These are phyloP conservation scores for Taeniopygia guttata DNA, from an alignment of 2,797 vertebrate species.

Conservation along the genomic window DNA sequence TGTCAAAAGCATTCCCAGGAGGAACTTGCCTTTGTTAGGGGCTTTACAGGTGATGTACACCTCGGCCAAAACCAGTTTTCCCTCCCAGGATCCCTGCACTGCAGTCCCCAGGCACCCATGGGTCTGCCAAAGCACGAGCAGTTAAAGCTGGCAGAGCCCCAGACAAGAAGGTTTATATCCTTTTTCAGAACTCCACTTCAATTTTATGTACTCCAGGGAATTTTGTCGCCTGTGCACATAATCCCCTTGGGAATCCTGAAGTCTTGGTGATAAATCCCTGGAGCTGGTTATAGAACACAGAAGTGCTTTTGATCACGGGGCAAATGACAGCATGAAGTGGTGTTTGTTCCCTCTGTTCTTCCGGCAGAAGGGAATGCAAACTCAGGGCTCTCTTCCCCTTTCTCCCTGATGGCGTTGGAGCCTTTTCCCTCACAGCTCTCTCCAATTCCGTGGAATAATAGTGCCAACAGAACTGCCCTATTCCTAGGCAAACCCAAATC, in stretches of 20 bases:
- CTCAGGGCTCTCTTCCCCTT: not conserved
- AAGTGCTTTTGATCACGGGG: not conserved
- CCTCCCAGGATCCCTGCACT: not conserved
- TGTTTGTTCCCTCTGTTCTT: not conserved
- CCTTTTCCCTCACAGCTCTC: not conserved
- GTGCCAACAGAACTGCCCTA: rapidly evolving
- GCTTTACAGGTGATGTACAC: not conserved
- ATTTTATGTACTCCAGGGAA: not conserved
- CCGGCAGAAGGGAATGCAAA: not conserved
- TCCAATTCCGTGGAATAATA: too few relatives aligned
- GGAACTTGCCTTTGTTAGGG: not conserved
- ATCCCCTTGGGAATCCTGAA: not conserved
- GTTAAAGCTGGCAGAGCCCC: not conserved
- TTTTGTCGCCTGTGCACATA: not conserved
- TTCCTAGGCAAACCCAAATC: too few relatives aligned
- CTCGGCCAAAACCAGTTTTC: not conserved
- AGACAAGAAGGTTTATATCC: not conserved
- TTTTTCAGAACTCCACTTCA: not conserved
- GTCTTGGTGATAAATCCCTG: not conserved
- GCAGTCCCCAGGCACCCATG: not conserved
- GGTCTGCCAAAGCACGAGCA: not conserved
- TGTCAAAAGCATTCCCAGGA: not conserved
- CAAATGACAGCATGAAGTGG: rapidly evolving
- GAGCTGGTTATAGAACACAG: not conserved
- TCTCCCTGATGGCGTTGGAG: rapidly evolving